Conservation (phyloP, 2,113 vertebrate genomes). For the Daboia siamensis region DNA sequence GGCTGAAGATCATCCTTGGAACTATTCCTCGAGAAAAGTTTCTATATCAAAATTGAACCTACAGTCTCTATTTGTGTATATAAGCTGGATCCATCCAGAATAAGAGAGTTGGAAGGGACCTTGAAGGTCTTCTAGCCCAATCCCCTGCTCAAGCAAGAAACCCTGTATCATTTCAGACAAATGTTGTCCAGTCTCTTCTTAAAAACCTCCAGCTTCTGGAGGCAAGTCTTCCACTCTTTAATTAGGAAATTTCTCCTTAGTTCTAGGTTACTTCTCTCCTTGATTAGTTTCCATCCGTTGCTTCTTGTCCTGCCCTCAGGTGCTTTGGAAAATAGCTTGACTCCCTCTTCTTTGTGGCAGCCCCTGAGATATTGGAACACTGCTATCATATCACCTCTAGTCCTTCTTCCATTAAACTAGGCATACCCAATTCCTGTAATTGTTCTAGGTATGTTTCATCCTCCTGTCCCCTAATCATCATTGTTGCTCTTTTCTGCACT, state of each 20-base stretch:
- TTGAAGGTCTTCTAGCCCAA: neutral
- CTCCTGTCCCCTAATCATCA: neutral
- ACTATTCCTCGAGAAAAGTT: neutral
- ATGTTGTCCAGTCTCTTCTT: neutral
- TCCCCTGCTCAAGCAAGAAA: neutral
- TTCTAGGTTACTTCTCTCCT: neutral
- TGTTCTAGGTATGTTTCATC: neutral
- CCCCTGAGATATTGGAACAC: neutral
- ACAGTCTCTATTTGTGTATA: neutral
- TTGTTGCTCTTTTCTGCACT: neutral
- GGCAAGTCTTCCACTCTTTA: neutral
- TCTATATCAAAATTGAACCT: conserved; percentile 41
- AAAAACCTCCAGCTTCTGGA: neutral
- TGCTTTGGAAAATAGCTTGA: neutral
- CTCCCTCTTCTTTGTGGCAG: neutral
- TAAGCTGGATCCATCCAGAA: conserved; percentile 15
- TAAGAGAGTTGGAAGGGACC: neutral
- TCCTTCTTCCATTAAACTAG: neutral
- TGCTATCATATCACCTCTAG: neutral
- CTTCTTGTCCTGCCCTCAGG: neutral
- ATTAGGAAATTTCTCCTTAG: neutral
- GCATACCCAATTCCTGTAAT: neutral
- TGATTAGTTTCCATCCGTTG: neutral
- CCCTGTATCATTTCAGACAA: neutral
- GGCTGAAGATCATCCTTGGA: conserved; percentile 49